Evolutionary conservation across 2,888 invertebrate species (phyloP).

Genomic region (Dryadula phaetusa): DNA sequence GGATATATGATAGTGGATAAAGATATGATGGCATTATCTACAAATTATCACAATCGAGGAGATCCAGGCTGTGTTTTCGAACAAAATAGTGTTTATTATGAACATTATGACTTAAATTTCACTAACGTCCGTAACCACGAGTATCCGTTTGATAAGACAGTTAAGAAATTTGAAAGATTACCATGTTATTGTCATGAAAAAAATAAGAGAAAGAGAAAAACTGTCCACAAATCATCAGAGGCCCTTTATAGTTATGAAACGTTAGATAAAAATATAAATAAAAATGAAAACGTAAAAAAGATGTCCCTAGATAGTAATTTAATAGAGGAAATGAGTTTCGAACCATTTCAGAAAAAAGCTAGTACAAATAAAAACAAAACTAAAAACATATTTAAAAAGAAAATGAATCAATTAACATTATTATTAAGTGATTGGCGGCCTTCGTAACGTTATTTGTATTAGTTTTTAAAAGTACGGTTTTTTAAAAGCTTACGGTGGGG

Average conservation of each 20-base stretch:
- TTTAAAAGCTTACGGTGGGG: constrained; percentile 53
- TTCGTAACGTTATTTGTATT: constrained; percentile 14
- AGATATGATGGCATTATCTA: not conserved
- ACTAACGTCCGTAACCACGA: constrained; percentile 50
- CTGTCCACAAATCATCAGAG: constrained; percentile 30
- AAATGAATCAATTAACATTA: constrained; percentile 59
- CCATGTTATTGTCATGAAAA: constrained; percentile 65
- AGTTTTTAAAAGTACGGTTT: too few relatives aligned
- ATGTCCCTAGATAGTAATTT: not conserved
- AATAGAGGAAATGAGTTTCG: constrained; percentile 40
- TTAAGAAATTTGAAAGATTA: constrained; percentile 49
- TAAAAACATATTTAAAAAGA: constrained; percentile 56
- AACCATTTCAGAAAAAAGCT: constrained; percentile 42
- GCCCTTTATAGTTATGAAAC: constrained; percentile 59
- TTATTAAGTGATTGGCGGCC: constrained; percentile 58
- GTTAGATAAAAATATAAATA: constrained; percentile 13
- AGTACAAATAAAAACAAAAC: constrained; percentile 24
- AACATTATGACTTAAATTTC: constrained; percentile 59
- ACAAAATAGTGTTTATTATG: constrained; percentile 54
- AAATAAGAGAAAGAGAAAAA: constrained; percentile 36
- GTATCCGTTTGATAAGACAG: constrained; percentile 55
- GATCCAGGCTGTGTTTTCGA: constrained; percentile 59
- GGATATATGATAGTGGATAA: not conserved
- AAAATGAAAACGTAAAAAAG: constrained; percentile 11
- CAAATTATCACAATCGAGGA: constrained; percentile 59